These are phyloP conservation scores for Axea sp. DNA, from an alignment of 2,888 invertebrate species.

Conservation along the genomic window DNA sequence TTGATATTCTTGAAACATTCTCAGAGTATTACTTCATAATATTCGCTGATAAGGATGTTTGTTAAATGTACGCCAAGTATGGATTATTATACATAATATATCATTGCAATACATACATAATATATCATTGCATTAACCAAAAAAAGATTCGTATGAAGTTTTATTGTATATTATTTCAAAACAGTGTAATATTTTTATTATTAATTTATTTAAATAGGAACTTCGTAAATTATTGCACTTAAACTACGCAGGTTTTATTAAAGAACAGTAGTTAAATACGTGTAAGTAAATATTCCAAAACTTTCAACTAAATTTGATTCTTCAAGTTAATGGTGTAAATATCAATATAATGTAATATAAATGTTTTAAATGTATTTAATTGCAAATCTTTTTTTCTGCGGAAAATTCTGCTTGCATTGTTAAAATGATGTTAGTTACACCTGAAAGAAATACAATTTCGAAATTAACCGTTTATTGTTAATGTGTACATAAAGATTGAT, in stretches of 20 bases:
- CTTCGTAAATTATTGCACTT: conserved; percentile 11
- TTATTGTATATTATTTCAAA: conserved; percentile 5
- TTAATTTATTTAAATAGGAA: conserved; percentile 25
- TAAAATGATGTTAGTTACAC: not conserved
- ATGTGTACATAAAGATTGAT: too few species aligned
- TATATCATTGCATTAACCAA: too few species aligned
- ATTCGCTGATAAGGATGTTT: too few species aligned
- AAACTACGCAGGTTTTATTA: conserved; percentile 9
- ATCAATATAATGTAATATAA: not conserved
- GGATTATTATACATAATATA: too few species aligned
- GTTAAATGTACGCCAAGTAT: too few species aligned
- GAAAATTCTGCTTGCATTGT: not conserved
- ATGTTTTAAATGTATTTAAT: not conserved
- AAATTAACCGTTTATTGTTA: too few species aligned
- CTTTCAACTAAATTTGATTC: not conserved
- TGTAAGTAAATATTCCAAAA: not conserved
- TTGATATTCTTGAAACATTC: too few species aligned
- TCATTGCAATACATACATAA: too few species aligned
- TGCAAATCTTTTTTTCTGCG: not conserved
- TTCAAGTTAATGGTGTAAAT: not conserved
- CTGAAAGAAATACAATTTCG: not conserved
- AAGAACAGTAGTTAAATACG: not conserved
- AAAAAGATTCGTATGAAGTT: too few species aligned
- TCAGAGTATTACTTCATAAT: too few species aligned
- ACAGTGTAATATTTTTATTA: conserved; percentile 5